phyloP scores from a whole-genome alignment of 2,797 vertebrate species.

The Pelochelys cantorii region DNA sequence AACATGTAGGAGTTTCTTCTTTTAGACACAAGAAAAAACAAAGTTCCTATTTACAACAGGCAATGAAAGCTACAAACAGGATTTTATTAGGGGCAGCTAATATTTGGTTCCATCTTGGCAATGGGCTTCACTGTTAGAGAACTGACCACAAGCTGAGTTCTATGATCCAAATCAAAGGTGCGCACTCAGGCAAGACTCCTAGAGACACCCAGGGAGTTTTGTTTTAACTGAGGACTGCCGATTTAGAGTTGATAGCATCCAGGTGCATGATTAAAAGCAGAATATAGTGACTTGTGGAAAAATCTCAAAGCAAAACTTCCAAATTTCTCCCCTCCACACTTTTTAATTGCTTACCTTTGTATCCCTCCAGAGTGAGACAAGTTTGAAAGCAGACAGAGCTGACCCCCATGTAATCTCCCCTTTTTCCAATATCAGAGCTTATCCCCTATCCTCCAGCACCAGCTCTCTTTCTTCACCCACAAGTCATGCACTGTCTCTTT shows the following conservation, averaged over 20 bases:
- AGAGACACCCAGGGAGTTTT: fast-evolving
- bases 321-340: neutral
- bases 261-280: fast-evolving
- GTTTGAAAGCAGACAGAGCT: neutral
- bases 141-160: neutral
- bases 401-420: neutral
- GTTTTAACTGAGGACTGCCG: neutral
- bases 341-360: neutral
- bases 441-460: neutral
- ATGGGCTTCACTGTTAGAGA: neutral
- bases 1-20: neutral
- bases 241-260: fast-evolving
- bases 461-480: neutral
- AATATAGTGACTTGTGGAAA: neutral
- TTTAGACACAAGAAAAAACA: neutral
- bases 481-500: neutral
- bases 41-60: neutral
- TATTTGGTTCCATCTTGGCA: neutral
- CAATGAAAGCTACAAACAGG: neutral
- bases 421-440: neutral
- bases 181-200: neutral
- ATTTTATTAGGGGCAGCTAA: neutral
- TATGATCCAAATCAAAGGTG: neutral
- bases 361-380: neutral
- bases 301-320: neutral